Conservation (phyloP, 1,140 invertebrate species). For the Chlorops oryzae region DNA sequence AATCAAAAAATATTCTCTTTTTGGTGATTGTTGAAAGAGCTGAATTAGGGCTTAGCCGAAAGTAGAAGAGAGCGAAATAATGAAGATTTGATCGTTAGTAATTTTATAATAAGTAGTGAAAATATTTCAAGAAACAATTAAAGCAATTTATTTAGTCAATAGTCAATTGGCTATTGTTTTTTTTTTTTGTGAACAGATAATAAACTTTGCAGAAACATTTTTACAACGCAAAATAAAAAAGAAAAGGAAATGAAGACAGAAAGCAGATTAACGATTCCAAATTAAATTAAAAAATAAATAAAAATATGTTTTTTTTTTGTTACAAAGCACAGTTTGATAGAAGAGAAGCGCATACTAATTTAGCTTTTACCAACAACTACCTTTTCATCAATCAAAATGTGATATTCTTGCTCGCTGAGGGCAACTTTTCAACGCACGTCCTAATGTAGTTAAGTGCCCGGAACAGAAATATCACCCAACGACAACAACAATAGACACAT, state of each 20-base stretch:
- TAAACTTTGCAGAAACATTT: background rate
- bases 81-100: too few relatives aligned
- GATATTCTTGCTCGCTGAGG: slow-evolving; percentile 28
- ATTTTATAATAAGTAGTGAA: too few relatives aligned
- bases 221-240: slow-evolving; percentile 14
- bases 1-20: slow-evolving; percentile 39
- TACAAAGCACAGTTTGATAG: too few relatives aligned
- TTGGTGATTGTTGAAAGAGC: slow-evolving; percentile 48
- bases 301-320: slow-evolving; percentile 21
- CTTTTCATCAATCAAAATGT: slow-evolving; percentile 47
- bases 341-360: slow-evolving; percentile 36
- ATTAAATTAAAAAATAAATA: background rate
- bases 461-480: slow-evolving; percentile 48
- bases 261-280: background rate
- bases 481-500: slow-evolving; percentile 47
- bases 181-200: background rate
- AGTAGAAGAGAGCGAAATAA: too few relatives aligned
- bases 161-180: too few relatives aligned
- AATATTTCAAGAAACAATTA: too few relatives aligned
- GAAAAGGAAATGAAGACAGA: background rate
- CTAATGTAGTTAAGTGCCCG: too few relatives aligned
- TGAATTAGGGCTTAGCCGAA: too few relatives aligned
- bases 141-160: too few relatives aligned
- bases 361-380: slow-evolving; percentile 48
- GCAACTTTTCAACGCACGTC: background rate